These are phyloP conservation scores for Acyrthosiphon pisum DNA, from an alignment of 1,140 invertebrate species.

Conservation along the genomic window DNA sequence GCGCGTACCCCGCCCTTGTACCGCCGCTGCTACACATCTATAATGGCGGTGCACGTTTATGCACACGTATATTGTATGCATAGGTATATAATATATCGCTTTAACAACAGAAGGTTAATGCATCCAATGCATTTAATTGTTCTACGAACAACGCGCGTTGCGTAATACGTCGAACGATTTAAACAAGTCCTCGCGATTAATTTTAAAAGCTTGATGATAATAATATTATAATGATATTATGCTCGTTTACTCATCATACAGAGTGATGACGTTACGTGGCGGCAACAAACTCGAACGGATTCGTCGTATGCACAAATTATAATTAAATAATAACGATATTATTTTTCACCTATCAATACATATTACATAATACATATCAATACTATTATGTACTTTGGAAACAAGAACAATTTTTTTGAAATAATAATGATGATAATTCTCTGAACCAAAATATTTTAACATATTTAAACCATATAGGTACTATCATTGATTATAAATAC, in stretches of 20 bases:
- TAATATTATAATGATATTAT: not conserved
- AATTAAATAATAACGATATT: not conserved
- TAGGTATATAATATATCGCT: not conserved
- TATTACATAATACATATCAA: no score
- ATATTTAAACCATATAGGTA: not conserved
- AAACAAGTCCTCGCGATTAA: not conserved
- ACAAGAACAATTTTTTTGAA: not conserved
- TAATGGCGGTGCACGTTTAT: not conserved
- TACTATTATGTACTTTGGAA: not conserved
- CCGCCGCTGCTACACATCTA: not conserved
- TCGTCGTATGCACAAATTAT: not conserved
- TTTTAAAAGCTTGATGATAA: slow-evolving; percentile 10
- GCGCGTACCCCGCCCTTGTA: no score
- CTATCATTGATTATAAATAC: no score
- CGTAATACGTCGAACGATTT: not conserved
- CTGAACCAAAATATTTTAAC: not conserved
- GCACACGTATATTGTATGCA: not conserved
- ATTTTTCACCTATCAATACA: not conserved
- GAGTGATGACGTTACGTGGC: not conserved
- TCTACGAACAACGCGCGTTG: not conserved
- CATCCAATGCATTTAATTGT: slow-evolving; percentile 30
- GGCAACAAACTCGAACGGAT: not conserved
- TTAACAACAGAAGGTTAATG: slow-evolving; percentile 4
- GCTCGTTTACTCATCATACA: not conserved
- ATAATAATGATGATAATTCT: not conserved